These are phyloP conservation scores for Papilio machaon DNA, from an alignment of 1,140 invertebrate genomes.

Conservation along the genomic window DNA sequence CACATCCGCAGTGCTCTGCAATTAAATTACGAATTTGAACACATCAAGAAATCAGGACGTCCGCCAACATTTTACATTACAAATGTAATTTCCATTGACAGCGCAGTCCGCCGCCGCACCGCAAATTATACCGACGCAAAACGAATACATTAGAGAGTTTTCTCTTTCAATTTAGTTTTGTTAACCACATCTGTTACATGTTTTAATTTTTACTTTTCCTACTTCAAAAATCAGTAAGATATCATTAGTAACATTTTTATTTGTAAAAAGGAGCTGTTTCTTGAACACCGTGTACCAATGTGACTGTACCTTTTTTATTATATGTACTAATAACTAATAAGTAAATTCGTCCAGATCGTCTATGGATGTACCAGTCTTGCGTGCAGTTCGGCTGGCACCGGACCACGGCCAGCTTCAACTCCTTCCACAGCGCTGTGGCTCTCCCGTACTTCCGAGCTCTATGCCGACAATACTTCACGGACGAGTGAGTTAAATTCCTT, in stretches of 20 bases:
- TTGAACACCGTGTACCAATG: too few relatives aligned
- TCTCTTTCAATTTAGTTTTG: slow-evolving; percentile 2
- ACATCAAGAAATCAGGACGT: slow-evolving; percentile 16
- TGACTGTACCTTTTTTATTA: too few relatives aligned
- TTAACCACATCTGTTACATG: slow-evolving; percentile 7
- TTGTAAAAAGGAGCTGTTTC: too few relatives aligned
- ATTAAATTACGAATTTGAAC: background rate
- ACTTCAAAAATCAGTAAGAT: too few relatives aligned
- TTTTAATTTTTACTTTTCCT: background rate
- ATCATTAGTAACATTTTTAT: too few relatives aligned
- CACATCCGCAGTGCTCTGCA: background rate
- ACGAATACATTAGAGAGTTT: slow-evolving; percentile 1
- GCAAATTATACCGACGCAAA: background rate
- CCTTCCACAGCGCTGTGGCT: slow-evolving; percentile 82
- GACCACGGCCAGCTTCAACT: slow-evolving; percentile 83
- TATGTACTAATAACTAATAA: too few relatives aligned
- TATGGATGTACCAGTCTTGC: slow-evolving; percentile 93
- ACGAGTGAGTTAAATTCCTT: slow-evolving; percentile 46
- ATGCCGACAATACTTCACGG: slow-evolving; percentile 86
- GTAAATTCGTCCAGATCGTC: slow-evolving; percentile 78
- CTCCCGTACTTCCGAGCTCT: slow-evolving; percentile 84
- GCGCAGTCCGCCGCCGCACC: background rate
- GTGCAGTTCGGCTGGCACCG: slow-evolving; percentile 93
- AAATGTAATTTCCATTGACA: slow-evolving; percentile 19
- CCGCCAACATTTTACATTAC: slow-evolving; percentile 14